These are phyloP conservation scores for Catharus minimus DNA, from an alignment of 2,113 vertebrate species.

Conservation along the genomic window DNA sequence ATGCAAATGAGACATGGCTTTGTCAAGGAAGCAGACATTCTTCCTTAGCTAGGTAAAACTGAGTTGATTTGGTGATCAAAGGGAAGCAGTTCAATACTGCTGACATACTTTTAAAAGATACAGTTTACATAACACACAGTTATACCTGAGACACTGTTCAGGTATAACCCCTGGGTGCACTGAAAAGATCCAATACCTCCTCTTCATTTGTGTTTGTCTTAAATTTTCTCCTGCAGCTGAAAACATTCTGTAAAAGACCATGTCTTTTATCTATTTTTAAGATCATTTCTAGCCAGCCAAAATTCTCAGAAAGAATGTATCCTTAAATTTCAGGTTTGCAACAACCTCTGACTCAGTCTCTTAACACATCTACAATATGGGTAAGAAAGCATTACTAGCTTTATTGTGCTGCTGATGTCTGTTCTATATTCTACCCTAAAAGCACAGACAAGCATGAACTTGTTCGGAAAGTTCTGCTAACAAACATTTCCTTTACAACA, in stretches of 20 bases:
- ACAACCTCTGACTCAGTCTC: not conserved
- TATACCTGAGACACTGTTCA: not conserved
- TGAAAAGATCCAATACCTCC: not conserved
- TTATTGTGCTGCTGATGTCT: not conserved
- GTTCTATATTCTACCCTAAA: not conserved
- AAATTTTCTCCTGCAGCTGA: not conserved
- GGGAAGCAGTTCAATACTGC: not conserved
- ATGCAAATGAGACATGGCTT: not conserved
- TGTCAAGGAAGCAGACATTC: not conserved
- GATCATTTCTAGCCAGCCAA: not conserved
- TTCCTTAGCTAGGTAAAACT: not conserved
- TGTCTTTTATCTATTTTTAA: not conserved
- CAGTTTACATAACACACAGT: not conserved
- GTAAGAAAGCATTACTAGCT: not conserved
- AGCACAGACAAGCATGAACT: not conserved
- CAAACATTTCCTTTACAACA: not conserved
- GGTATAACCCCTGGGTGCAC: not conserved
- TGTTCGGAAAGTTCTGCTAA: not conserved
- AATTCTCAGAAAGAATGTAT: not conserved
- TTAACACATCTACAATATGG: not conserved
- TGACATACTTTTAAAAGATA: not conserved
- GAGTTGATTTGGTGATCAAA: not conserved
- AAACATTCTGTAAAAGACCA: not conserved
- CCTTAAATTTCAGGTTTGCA: not conserved
- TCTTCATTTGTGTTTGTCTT: not conserved